Conservation (phyloP, 2,797 vertebrate genomes). For the Chrysolophus pictus region DNA sequence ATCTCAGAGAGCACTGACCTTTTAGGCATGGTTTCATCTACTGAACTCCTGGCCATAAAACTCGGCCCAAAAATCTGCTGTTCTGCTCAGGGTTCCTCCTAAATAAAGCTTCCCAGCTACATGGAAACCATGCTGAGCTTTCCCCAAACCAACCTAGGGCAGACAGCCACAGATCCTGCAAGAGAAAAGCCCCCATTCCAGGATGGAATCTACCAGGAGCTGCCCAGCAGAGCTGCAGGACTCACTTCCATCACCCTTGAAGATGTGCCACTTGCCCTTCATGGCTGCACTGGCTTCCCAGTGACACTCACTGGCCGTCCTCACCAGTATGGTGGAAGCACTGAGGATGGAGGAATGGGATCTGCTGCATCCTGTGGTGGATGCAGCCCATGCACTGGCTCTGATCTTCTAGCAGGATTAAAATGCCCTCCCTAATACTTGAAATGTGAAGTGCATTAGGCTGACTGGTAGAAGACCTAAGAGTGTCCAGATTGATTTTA, state of each 20-base stretch:
- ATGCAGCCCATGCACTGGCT: background rate
- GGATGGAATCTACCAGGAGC: background rate
- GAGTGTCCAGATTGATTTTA: conserved; percentile 13
- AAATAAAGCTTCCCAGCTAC: background rate
- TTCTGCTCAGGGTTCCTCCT: background rate
- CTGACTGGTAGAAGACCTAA: background rate
- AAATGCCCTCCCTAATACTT: background rate
- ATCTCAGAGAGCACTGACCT: background rate
- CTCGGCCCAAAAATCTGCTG: background rate
- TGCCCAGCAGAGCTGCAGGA: background rate
- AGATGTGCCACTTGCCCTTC: background rate
- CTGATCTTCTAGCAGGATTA: background rate
- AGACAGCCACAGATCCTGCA: background rate
- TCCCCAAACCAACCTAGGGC: background rate
- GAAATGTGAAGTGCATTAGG: background rate
- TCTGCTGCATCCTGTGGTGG: background rate
- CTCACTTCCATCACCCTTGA: background rate
- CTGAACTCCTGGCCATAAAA: background rate
- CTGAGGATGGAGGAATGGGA: background rate
- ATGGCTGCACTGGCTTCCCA: fast-evolving
- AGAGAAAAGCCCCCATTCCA: background rate
- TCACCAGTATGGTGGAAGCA: fast-evolving
- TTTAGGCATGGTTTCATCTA: background rate
- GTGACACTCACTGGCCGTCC: background rate
- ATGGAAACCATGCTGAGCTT: background rate